phyloP scores from a whole-genome alignment of 2,888 invertebrate species.

The Agrotis exclamationis region DNA sequence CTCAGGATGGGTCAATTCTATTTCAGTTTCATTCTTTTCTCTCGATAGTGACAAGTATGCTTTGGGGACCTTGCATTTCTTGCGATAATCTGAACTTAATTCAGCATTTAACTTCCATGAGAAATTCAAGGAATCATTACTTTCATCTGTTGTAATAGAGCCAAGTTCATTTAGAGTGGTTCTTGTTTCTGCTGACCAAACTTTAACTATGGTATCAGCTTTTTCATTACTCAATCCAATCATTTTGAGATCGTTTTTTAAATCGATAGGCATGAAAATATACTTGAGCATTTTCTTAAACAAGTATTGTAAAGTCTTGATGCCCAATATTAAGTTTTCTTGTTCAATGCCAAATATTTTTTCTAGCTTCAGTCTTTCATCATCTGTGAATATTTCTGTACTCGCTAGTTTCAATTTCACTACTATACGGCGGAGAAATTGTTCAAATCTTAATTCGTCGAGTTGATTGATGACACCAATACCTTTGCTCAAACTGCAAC shows the following conservation, averaged over 20 bases:
- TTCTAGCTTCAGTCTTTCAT: slow-evolving; percentile 81
- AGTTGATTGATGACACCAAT: slow-evolving; percentile 78
- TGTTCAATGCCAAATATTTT: slow-evolving; percentile 82
- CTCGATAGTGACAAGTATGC: slow-evolving; percentile 77
- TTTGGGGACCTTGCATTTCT: slow-evolving; percentile 85
- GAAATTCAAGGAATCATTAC: slow-evolving; percentile 73
- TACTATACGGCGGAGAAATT: slow-evolving; percentile 82
- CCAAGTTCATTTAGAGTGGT: slow-evolving; percentile 79
- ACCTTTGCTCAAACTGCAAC: slow-evolving; percentile 82
- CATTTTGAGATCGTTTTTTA: slow-evolving; percentile 79
- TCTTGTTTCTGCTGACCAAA: slow-evolving; percentile 85
- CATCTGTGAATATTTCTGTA: slow-evolving; percentile 82
- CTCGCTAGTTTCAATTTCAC: slow-evolving; percentile 80
- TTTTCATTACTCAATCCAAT: slow-evolving; percentile 81
- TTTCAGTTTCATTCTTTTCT: slow-evolving; percentile 73
- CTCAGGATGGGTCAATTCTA: slow-evolving; percentile 85
- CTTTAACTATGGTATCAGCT: slow-evolving; percentile 81
- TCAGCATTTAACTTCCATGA: slow-evolving; percentile 86
- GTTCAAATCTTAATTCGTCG: slow-evolving; percentile 84
- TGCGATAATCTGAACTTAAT: slow-evolving; percentile 83
- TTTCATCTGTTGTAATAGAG: slow-evolving; percentile 68
- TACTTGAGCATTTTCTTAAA: slow-evolving; percentile 83
- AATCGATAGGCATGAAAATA: slow-evolving; percentile 85
- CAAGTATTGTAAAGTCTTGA: slow-evolving; percentile 83
- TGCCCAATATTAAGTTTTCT: slow-evolving; percentile 76